Percentiles rank a stretch among this genome's conserved stretches.
Evolutionary conservation across 1,140 invertebrate genomes (phyloP).

Genomic region (Proales similis): DNA sequence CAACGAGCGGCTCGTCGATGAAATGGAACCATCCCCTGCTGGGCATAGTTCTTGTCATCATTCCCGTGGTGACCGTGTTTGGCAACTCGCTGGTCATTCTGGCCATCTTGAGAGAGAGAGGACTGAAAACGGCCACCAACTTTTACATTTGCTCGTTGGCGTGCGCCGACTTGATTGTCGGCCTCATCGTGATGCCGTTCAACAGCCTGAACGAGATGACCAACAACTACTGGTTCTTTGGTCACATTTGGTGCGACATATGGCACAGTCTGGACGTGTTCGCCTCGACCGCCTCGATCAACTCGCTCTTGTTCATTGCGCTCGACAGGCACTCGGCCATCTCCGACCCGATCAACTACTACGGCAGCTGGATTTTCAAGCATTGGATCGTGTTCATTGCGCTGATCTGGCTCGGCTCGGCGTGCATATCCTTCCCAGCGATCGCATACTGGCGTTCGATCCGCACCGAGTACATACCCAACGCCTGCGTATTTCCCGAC

Average conservation of each 20-base stretch:
- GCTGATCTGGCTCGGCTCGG: conserved; percentile 22
- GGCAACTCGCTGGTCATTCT: conserved; percentile 49
- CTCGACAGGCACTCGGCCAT: conserved; percentile 36
- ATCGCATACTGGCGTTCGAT: conserved; percentile 44
- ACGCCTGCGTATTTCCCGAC: conserved; percentile 15
- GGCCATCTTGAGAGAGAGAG: conserved; percentile 45
- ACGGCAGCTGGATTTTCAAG: neutral
- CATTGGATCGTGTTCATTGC: conserved; percentile 10
- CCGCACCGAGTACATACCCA: neutral
- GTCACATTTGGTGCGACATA: conserved; percentile 21
- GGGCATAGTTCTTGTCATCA: neutral
- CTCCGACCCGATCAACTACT: conserved; percentile 33
- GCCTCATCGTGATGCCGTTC: conserved; percentile 79
- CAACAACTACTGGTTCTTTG: conserved; percentile 33
- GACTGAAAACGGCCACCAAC: conserved; percentile 50
- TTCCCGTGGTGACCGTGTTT: conserved; percentile 16
- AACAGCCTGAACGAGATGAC: conserved; percentile 70
- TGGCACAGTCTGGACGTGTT: conserved; percentile 33
- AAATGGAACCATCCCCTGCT: conserved; percentile 26
- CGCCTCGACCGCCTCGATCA: conserved; percentile 38
- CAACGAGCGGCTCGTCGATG: too few species aligned
- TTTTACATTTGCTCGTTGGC: conserved; percentile 50
- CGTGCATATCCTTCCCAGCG: conserved; percentile 36
- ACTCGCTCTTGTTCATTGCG: conserved; percentile 18
- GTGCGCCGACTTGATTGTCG: conserved; percentile 54